Base-by-base conservation (phyloP, 2,113 vertebrate species). In the Equus przewalskii region DNA sequence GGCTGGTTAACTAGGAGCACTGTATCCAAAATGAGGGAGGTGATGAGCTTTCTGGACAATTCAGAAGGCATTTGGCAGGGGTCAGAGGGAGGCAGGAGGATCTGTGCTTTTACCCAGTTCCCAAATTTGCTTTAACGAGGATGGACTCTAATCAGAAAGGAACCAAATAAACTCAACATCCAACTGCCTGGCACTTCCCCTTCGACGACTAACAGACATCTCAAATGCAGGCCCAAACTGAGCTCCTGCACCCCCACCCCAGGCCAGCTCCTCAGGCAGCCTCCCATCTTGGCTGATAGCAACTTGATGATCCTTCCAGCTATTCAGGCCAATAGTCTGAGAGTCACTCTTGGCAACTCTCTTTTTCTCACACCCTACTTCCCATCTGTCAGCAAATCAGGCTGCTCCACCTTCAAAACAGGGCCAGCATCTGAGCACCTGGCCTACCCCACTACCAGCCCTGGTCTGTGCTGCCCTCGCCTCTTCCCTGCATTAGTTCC, bases 381-480 rank as follows among this genome's bases (percentile, higher is more conserved):
- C 4, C 30, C 33, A n/a, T 16, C 64, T 6, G 30, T 51, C 64
- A 83, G 64, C 83, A 79, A 41, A 33, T 13, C 1, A 9, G 13
- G 56, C 49, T 44, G 24, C 58, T 36, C 41, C 4, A 28, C 49
- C 51, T 51, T 58, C 19, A 44, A 28, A 49, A 62, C 1, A 78
- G 18, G 14, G 49, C 16, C 76, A 6, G 28, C 60, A 19, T 11
- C 22, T 2, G 60, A 41, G 41, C 19, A 1, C 19, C 5, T 1
- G 11, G 62, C 44, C 54, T 8, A 8, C 14, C 44, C 16, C 18
- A 33, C 51, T 54, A 26, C 65, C 21, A n/a, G 21, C 44, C 58
- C 1, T 41, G 0, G 44, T 19, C n/a, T 24, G 13, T 3, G 6
- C 2, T 0, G 10, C 51, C 62, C 21, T 14, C 1, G 0, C 19